phyloP scores from a whole-genome alignment of 1,140 invertebrate species.

The Diorhabda sublineata region DNA sequence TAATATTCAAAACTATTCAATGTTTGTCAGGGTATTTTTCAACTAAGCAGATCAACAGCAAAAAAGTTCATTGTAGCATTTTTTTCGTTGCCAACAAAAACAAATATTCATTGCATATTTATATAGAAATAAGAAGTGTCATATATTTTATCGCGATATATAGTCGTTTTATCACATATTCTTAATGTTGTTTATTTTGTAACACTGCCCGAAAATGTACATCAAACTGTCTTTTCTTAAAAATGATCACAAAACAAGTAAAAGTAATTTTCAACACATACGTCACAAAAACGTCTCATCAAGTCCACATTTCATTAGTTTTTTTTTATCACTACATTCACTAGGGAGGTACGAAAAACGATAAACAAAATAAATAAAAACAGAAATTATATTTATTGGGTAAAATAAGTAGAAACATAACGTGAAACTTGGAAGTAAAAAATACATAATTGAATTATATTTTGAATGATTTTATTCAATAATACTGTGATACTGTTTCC shows the following conservation, averaged over 20 bases:
- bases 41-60: slow-evolving; percentile 9
- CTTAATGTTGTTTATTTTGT: slow-evolving; percentile 25
- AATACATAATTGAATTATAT: too few relatives aligned
- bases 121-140: slow-evolving; percentile 30
- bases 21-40: slow-evolving; percentile 12
- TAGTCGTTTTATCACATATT: slow-evolving; percentile 36
- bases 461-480: too few relatives aligned
- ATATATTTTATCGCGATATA: slow-evolving; percentile 33
- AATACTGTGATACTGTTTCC: too few relatives aligned
- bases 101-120: slow-evolving; percentile 36
- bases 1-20: slow-evolving; percentile 5
- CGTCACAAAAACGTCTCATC: not conserved
- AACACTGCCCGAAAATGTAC: slow-evolving; percentile 24
- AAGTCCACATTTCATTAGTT: not conserved
- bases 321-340: not conserved
- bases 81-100: slow-evolving; percentile 37
- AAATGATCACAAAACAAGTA: slow-evolving; percentile 24
- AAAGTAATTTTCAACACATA: not conserved
- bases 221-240: slow-evolving; percentile 13
- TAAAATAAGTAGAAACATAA: slow-evolving; percentile 4
- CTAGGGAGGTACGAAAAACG: slow-evolving; percentile 12
- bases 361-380: slow-evolving; percentile 17
- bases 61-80: slow-evolving; percentile 29
- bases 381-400: slow-evolving; percentile 4
- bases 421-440: not conserved